A percentile compares a stretch with the other conserved stretches of the same genome.
These are phyloP conservation scores for Isurus oxyrinchus DNA, from an alignment of 2,113 vertebrate species.

Conservation along the genomic window DNA sequence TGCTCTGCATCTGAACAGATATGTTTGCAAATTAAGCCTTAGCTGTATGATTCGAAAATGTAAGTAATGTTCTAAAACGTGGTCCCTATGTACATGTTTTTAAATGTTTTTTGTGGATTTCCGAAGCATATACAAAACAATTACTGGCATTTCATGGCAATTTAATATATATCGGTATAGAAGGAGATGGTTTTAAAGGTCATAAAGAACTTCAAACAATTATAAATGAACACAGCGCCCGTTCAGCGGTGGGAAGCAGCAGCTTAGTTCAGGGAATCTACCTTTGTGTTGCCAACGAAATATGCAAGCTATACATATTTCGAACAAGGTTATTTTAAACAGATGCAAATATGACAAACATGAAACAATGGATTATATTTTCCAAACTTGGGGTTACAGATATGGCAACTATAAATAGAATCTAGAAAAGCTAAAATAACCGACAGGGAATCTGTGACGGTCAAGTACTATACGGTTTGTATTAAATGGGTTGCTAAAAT, in stretches of 20 bases:
- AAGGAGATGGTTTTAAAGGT: neutral
- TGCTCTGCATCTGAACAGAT: neutral
- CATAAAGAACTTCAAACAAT: neutral
- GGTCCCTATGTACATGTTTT: neutral
- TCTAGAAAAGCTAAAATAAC: neutral
- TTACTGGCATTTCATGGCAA: neutral
- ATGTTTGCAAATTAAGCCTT: neutral
- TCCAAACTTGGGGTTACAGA: neutral
- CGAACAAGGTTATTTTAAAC: neutral
- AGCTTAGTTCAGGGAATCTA: neutral
- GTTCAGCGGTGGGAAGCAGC: neutral
- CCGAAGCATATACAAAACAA: neutral
- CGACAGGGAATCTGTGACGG: neutral
- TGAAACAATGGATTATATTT: neutral
- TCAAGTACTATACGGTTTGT: neutral
- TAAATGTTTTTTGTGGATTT: neutral
- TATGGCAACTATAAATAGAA: neutral
- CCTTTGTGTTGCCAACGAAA: neutral
- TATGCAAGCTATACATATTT: neutral
- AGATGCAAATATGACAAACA: neutral
- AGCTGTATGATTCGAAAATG: neutral
- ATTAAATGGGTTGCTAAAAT: neutral
- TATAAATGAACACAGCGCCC: neutral
- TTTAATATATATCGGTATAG: neutral
- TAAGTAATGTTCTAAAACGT: neutral